Evolutionary conservation across 64 coral and sea anemone genomes (phyloP), one percentile per base, ranked within the genome.

Genomic region (Dendrophyllia cribrosa): DNA sequence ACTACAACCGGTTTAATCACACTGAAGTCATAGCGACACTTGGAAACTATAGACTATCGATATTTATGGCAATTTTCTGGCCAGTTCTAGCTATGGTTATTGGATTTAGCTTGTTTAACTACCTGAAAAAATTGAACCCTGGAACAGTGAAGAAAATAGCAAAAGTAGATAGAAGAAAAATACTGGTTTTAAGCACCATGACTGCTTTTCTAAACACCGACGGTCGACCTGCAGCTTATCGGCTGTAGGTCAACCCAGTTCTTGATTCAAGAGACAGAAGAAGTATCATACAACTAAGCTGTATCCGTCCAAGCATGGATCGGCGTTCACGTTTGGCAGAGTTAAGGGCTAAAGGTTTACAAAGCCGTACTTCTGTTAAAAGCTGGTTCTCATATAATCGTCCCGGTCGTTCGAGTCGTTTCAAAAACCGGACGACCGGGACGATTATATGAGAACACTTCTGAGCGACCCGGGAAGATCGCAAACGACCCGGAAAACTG

Each of bases 31-130:
- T 75, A 20, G 72, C 72, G 72, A 75, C 72, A 6, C 15, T 7
- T 5, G 72, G 72, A 75, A 50, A 50, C 46, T 75, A 75, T 15
- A 15, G 49, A 44, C 11, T 75, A 15, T 15, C 14, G 14, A 75
- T 49, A 17, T 75, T 75, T 51, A 75, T 75, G 72, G 44, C 72
- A 19, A 43, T 75, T 49, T 75, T 75, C 72, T 75, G 44, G 72
- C 72, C 72, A 20, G 9, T 75, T 20, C 5, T 75, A 21, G 72
- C 16, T 7, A 50, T 75, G 4, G 26, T 9, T 51, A 15, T 49
- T 19, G 72, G 72, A 14, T 75, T 75, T 5, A 75, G 72, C 19
- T 75, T 75, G 43, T 15, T 50, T 15, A 75, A 51, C 47, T 75
- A 75, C 46, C 1, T 75, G 6, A 75, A 75, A 75, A 43, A 50